Percentiles rank a stretch among this genome's conserved stretches.
Evolutionary conservation across 2,888 invertebrate genomes (phyloP).

Genomic region (Lasioglossum figueresi): DNA sequence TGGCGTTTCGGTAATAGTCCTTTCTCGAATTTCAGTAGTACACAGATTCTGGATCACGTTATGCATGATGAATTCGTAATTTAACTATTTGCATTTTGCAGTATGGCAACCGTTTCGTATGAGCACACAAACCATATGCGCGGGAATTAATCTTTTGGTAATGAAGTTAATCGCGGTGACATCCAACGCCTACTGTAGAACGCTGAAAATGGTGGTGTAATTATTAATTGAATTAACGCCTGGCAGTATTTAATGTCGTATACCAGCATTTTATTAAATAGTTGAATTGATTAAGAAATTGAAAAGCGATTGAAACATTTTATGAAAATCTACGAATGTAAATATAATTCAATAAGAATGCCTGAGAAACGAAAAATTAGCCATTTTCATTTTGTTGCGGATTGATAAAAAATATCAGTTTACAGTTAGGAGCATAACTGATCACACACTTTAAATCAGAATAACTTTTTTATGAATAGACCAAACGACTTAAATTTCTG

Average conservation of each 20-base stretch:
- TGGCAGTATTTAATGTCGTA: no score
- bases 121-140: constrained; percentile 53
- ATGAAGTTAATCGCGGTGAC: constrained; percentile 55
- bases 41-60: constrained; percentile 17
- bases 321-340: no score
- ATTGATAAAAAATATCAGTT: neutral
- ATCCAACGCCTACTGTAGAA: neutral
- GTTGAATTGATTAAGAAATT: no score
- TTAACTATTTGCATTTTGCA: constrained; percentile 38
- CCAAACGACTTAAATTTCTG: no score
- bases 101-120: constrained; percentile 42
- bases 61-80: constrained; percentile 48
- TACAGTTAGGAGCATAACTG: no score
- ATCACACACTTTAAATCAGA: no score
- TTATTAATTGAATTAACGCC: neutral
- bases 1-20: neutral
- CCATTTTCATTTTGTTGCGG: neutral
- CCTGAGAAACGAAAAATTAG: neutral
- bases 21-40: constrained; percentile 37
- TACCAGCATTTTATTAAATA: no score
- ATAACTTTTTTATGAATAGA: no score
- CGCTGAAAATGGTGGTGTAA: neutral
- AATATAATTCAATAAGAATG: no score
- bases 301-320: no score
- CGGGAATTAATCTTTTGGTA: constrained; percentile 47